These are phyloP conservation scores for Calidris pugnax DNA, from an alignment of 2,113 vertebrate species.

Conservation along the genomic window DNA sequence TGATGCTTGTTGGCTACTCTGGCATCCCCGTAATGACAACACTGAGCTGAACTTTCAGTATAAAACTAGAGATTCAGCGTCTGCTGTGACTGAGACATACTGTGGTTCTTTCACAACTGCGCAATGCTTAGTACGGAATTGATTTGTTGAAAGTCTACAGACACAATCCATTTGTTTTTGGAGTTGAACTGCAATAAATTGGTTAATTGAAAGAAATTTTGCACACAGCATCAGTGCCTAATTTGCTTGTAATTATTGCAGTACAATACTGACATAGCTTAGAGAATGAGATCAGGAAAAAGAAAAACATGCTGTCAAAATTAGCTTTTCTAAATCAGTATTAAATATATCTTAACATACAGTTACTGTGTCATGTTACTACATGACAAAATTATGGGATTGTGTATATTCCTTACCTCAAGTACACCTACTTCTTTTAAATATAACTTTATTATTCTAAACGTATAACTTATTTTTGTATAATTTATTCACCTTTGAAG, in stretches of 20 bases:
- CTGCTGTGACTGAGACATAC: neutral
- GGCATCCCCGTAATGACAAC: fast-evolving
- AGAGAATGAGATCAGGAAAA: neutral
- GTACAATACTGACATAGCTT: neutral
- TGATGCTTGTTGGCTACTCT: neutral
- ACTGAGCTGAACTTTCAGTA: neutral
- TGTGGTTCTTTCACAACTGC: neutral
- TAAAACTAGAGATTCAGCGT: neutral
- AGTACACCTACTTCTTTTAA: neutral
- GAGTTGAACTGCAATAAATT: neutral
- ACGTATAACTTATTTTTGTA: neutral
- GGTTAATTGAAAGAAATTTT: neutral
- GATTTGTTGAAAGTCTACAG: neutral
- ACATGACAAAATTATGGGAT: neutral
- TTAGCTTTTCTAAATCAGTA: neutral
- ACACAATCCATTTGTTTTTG: neutral
- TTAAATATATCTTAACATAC: neutral
- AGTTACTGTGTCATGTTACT: neutral
- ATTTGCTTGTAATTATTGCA: neutral
- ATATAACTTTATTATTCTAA: neutral
- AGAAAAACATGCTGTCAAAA: neutral
- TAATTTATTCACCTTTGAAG: neutral
- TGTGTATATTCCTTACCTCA: neutral
- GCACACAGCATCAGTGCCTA: neutral
- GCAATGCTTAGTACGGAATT: neutral